Percentiles rank a stretch among this genome's conserved stretches.
Conservation (phyloP, 2,888 invertebrate species). For the Agrotis puta region DNA sequence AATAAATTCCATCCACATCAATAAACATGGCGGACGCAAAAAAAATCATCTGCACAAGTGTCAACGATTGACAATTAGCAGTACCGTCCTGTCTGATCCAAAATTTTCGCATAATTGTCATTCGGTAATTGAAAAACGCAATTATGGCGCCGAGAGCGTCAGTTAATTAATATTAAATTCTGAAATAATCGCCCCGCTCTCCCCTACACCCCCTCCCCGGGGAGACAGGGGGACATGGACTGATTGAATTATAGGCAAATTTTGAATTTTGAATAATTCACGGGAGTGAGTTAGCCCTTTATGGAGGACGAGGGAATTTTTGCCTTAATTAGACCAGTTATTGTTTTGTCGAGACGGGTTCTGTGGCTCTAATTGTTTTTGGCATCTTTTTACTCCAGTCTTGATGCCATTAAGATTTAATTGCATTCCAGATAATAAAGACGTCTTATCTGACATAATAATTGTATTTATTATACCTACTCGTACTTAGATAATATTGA, state of each 20-base stretch:
- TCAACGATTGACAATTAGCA: constrained; percentile 82
- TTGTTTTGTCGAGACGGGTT: constrained; percentile 63
- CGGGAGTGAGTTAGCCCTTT: constrained; percentile 86
- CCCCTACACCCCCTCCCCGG: constrained; percentile 76
- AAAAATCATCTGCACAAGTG: constrained; percentile 62
- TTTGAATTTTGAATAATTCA: constrained; percentile 90
- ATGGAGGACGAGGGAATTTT: constrained; percentile 71
- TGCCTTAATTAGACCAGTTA: constrained; percentile 70
- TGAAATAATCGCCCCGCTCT: constrained; percentile 86
- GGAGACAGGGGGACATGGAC: constrained; percentile 77
- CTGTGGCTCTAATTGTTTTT: constrained; percentile 60
- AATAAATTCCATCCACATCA: constrained; percentile 40
- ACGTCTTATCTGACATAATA: constrained; percentile 47
- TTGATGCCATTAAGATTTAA: constrained; percentile 44
- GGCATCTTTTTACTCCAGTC: constrained; percentile 47
- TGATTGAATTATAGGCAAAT: constrained; percentile 91
- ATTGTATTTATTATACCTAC: constrained; percentile 50
- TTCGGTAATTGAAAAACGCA: constrained; percentile 90
- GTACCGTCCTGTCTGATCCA: constrained; percentile 83
- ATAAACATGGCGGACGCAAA: constrained; percentile 63
- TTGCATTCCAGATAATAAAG: constrained; percentile 48
- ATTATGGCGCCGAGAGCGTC: constrained; percentile 86
- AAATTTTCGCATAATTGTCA: constrained; percentile 88
- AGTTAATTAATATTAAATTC: constrained; percentile 91
- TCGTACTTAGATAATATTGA: constrained; percentile 44